Evolutionary conservation across 2,797 vertebrate species (phyloP).

Genomic region (Carduelis carduelis): DNA sequence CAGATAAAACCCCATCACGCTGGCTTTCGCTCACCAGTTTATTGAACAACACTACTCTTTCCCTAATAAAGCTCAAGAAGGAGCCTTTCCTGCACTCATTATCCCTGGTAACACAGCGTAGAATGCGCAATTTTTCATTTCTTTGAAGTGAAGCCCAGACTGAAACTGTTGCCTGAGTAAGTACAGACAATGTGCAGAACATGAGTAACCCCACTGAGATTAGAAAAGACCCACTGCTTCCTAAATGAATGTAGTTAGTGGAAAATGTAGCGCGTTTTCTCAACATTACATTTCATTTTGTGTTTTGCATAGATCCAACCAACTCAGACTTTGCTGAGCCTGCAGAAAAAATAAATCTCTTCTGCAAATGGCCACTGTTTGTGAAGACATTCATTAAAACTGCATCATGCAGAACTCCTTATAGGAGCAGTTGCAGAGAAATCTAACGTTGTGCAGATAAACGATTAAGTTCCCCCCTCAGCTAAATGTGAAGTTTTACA

Average conservation of each 20-base stretch:
- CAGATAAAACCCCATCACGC: neutral
- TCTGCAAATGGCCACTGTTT: neutral
- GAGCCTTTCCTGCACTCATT: neutral
- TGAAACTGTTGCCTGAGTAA: slow-evolving; percentile 14
- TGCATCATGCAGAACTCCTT: neutral
- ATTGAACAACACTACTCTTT: neutral
- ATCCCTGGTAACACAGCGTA: neutral
- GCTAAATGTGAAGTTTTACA: neutral
- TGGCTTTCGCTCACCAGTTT: neutral
- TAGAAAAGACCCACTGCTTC: neutral
- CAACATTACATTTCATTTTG: neutral
- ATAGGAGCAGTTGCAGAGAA: neutral
- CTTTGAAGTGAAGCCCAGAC: slow-evolving; percentile 39
- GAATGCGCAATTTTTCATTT: neutral
- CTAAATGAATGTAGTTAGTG: neutral
- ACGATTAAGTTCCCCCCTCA: neutral
- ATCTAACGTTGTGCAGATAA: neutral
- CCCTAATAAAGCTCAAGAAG: neutral
- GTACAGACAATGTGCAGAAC: neutral
- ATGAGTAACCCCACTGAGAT: neutral
- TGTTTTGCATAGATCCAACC: neutral
- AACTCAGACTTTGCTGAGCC: neutral
- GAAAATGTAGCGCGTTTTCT: slow-evolving; percentile 6
- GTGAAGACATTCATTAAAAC: neutral
- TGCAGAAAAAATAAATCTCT: neutral